Base-by-base conservation (phyloP, 2,888 invertebrate genomes). In the Drosophila kanekoi region DNA sequence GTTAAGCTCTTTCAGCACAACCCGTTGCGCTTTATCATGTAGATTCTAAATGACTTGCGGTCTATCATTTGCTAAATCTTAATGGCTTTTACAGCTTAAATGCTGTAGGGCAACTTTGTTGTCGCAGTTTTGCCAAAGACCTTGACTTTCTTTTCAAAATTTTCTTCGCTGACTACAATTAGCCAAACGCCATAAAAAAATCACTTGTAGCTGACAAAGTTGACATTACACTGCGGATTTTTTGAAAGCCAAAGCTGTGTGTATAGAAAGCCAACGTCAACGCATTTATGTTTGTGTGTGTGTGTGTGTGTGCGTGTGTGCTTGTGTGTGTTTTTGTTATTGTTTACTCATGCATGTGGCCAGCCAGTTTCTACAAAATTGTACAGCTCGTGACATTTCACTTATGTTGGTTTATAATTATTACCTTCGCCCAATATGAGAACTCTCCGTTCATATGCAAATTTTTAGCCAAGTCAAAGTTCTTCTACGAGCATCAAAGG, bases 111-210 rank as follows among this genome's bases (percentile, higher is more conserved):
- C 74, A 62, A 77, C 66, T 84, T 79, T 61, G 63, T 62, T 68
- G 63, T 60, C 62, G 23, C 58, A 51, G 72, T 60, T 62, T 66
- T 65, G 47, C 58, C 68, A 54, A 70, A 85, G 87, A 89, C 84
- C 84, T 89, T 85, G 84, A 85, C 84, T 89, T 85, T 85, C 84
- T 87, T 87, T 85, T 83, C 52, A 43, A 53, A 67, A 71, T 65
- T 78, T 78, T 72, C 78, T 65, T 62, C 54, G 38, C 23, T 28
- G 43, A 56, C 65, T 28, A 72, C 83, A 83, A 88, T 88, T 88
- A 80, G 76, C 62, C 45, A 68, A 38, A n/a, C 18, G 59, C 38
- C 71, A 75, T 71, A 68, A 61, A 71, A 73, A 73, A 60, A 44
- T 14, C 37, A 61, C 56, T 58, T 41, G 33, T 33, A 37, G 59